These are phyloP conservation scores for Mesocentrotus franciscanus DNA, from an alignment of 53 echinoderm and acorn worm species.

Conservation along the genomic window DNA sequence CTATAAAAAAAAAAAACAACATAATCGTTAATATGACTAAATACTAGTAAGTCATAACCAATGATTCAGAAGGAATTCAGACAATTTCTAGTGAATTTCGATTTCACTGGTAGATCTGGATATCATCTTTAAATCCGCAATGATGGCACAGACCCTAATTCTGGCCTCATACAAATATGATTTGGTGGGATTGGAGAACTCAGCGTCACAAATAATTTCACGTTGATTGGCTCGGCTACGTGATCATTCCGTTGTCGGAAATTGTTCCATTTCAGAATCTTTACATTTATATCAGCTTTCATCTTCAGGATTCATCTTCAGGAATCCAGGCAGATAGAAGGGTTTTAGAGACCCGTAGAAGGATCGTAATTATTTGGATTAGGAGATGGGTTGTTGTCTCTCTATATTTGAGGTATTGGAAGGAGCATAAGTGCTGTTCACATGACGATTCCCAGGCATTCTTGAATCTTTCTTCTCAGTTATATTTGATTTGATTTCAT, in stretches of 20 bases:
- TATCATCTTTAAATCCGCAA: background rate
- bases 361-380: background rate
- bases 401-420: no score
- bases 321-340: slow-evolving; percentile 2
- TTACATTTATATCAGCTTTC: slow-evolving; percentile 24
- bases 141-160: background rate
- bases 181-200: background rate
- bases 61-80: no score
- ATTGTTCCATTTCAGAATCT: background rate
- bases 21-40: no score
- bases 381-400: background rate
- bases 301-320: background rate
- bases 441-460: no score
- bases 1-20: no score
- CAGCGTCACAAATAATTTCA: slow-evolving; percentile 53
- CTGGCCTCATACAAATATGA: slow-evolving; percentile 30
- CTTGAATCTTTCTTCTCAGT: background rate
- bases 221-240: slow-evolving; percentile 42
- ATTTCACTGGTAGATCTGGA: background rate
- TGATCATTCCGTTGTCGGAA: slow-evolving; percentile 35
- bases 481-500: background rate
- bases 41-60: no score
- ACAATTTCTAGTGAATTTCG: background rate
- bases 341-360: background rate
- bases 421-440: no score